Evolutionary conservation across 2,888 invertebrate genomes (phyloP).

Genomic region (Drosophila setosimentum): DNA sequence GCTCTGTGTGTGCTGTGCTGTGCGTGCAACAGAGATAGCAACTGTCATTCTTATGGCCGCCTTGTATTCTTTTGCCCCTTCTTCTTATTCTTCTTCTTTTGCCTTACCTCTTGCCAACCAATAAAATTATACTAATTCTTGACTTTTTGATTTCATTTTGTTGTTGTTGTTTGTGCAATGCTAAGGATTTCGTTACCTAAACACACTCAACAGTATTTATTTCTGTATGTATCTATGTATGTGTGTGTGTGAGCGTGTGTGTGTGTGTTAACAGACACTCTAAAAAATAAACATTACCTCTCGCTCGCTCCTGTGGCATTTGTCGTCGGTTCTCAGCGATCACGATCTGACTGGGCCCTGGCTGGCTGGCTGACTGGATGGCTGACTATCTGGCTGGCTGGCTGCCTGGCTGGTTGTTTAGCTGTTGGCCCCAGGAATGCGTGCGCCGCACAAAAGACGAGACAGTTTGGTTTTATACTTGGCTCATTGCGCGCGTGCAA

Average conservation of each 20-base stretch:
- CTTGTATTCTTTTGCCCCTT: constrained; percentile 6
- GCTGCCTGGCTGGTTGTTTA: constrained; percentile 27
- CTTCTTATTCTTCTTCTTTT: constrained; percentile 19
- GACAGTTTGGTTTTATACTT: constrained; percentile 81
- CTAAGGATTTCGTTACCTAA: constrained; percentile 80
- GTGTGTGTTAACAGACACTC: constrained; percentile 23
- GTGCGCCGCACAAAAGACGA: constrained; percentile 55
- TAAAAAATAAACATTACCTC: constrained; percentile 47
- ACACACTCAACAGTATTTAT: constrained; percentile 37
- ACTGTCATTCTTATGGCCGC: constrained; percentile 72
- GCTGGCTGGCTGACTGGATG: constrained; percentile 50
- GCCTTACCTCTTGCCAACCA: constrained; percentile 75
- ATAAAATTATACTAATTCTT: constrained; percentile 83
- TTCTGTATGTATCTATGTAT: not conserved
- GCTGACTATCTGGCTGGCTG: constrained; percentile 19
- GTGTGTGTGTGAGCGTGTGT: not conserved
- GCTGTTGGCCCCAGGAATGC: constrained; percentile 71
- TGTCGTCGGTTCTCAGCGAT: constrained; percentile 28
- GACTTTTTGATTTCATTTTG: constrained; percentile 80
- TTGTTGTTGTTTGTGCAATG: constrained; percentile 43
- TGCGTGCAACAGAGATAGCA: constrained; percentile 67
- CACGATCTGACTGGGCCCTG: constrained; percentile 59
- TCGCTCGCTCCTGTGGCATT: constrained; percentile 52
- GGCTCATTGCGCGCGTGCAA: constrained; percentile 78
- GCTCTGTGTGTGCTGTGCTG: constrained; percentile 40